Evolutionary conservation across 1,140 invertebrate species (phyloP).

Genomic region (Trichonephila clavipes): DNA sequence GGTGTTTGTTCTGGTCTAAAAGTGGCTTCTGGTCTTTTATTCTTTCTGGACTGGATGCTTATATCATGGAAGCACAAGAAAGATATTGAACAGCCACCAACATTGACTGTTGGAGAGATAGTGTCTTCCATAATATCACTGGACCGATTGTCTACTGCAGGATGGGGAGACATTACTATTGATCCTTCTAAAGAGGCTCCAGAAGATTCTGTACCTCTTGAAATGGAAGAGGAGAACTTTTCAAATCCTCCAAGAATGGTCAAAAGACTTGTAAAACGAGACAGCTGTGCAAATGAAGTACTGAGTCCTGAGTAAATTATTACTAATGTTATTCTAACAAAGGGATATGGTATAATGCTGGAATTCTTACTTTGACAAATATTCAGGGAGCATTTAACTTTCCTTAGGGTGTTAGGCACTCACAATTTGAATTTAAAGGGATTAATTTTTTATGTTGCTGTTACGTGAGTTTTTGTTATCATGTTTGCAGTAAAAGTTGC

Average conservation of each 20-base stretch:
- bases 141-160: conserved; percentile 82
- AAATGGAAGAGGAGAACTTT: conserved; percentile 51
- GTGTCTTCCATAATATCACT: conserved; percentile 93
- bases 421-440: not conserved
- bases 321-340: conserved; percentile 32
- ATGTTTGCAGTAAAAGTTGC: too few relatives aligned
- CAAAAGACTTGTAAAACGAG: conserved; percentile 41
- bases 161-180: conserved; percentile 64
- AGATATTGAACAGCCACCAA: conserved; percentile 84
- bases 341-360: conserved; percentile 72
- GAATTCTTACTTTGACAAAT: conserved; percentile 29
- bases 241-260: conserved; percentile 25
- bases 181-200: conserved; percentile 68
- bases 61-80: conserved; percentile 88
- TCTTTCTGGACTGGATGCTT: conserved; percentile 94
- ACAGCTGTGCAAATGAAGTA: conserved; percentile 53
- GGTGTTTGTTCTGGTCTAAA: conserved; percentile 95
- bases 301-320: conserved; percentile 9
- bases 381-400: not conserved
- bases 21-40: conserved; percentile 91
- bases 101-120: conserved; percentile 88
- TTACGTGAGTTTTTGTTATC: too few relatives aligned
- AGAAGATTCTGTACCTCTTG: conserved; percentile 72
- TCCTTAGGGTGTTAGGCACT: not conserved
- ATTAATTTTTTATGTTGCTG: not conserved